Evolutionary conservation across 2,888 invertebrate genomes (phyloP), one percentile per base, ranked within the genome.

Genomic region (Pasiphila rectangulata): DNA sequence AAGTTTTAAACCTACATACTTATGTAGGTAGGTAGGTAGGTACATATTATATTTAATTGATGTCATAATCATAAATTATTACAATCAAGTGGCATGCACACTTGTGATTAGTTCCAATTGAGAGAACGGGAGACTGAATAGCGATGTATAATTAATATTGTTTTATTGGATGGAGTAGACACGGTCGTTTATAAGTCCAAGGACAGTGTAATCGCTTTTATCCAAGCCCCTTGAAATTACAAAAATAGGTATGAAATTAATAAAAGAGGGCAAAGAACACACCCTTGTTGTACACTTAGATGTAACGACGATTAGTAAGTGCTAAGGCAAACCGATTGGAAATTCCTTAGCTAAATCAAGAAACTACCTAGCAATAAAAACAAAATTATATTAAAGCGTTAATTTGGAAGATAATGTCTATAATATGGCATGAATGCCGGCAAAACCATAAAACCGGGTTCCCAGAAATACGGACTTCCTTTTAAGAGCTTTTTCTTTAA

Each of bases 51-150:
- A n/a, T 32, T 4, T 19, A 32, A 32, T 10, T 32, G 17, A 16
- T 19, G 10, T 16, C 15, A n/a, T 36, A 3, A 32, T n/a, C n/a
- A 36, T 48, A 20, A 46, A 52, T 48, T 48, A 45, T 20, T 23
- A 16, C 46, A 48, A 48, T 46, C 46, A 46, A 39, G 23, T 17
- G 15, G 41, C 30, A 32, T 35, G 19, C 9, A 19, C 20, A 7
- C 35, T 35, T 35, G 17, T 34, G 9, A 43, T 27, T 42, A 27
- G 9, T 27, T 21, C 12, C 25, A 35, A 35, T 43, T 43, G 42
- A 9, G 17, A 4, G n/a, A 13, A 9, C 30, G 9, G 16, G 16
- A 30, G 4, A n/a, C 16, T 9, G 13, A 16, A 7, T 16, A n/a
- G 16, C 16, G 9, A 25, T n/a, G 17, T 32, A 32, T 2, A n/a